Evolutionary conservation across 2,888 invertebrate genomes (phyloP).

Genomic region (Pandemis heparana): DNA sequence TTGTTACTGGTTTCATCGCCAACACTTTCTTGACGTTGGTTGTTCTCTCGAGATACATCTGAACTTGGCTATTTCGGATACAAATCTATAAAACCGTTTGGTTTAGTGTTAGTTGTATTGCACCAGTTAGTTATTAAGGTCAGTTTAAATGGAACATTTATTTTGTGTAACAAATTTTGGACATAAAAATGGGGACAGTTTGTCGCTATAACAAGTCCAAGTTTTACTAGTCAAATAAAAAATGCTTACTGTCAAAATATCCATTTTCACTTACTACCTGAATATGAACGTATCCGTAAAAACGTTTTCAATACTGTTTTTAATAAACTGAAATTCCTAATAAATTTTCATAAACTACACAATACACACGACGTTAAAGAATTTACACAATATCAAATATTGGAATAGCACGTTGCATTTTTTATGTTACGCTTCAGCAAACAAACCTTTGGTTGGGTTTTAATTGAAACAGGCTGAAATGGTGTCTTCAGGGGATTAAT

Average conservation of each 20-base stretch:
- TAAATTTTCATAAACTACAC: neutral
- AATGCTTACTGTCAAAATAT: too few relatives aligned
- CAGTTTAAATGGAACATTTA: neutral
- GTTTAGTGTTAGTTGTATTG: neutral
- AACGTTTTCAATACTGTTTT: neutral
- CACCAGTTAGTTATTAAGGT: neutral
- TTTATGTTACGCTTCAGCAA: neutral
- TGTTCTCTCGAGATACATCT: too few relatives aligned
- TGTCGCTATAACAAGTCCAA: too few relatives aligned
- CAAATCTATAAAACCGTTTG: too few relatives aligned
- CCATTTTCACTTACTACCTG: too few relatives aligned
- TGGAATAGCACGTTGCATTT: neutral
- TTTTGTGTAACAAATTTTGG: neutral
- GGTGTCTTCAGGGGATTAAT: slow-evolving; percentile 45
- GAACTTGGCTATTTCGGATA: too few relatives aligned
- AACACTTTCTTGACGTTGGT: too few relatives aligned
- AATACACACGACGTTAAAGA: neutral
- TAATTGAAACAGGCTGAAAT: slow-evolving; percentile 39
- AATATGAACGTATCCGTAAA: too few relatives aligned
- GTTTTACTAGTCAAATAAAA: too few relatives aligned
- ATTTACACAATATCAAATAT: neutral
- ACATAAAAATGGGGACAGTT: too few relatives aligned
- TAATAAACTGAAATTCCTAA: neutral
- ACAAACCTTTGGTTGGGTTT: slow-evolving; percentile 38
- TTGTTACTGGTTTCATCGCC: too few relatives aligned